Evolutionary conservation across 2,797 vertebrate species (phyloP), one percentile per base, ranked within the genome.

Genomic region (Nyctibius grandis): DNA sequence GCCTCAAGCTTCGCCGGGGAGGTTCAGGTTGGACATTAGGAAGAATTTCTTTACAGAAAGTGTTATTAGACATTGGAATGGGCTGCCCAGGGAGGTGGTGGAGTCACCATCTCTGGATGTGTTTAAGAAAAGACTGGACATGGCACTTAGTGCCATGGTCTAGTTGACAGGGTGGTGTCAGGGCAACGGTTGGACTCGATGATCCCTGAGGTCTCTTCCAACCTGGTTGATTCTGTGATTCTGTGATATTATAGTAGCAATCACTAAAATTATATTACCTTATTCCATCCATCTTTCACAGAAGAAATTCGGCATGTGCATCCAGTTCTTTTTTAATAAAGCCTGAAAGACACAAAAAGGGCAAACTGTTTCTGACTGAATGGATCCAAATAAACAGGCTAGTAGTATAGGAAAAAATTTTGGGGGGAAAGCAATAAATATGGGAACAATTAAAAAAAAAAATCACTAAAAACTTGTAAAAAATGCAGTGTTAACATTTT

Each of bases 321-420:
- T 47, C 51, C 77, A 72, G 60, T 56, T 83, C 42, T 69, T 88
- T 61, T 79, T 50, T 33, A 85, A 87, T 44, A n/a, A 88, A 94
- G 59, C 54, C 94, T 96, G 92, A 95, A 97, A 96, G 60, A 96
- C 36, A 96, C 5, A 93, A 88, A 70, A 96, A 89, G 36, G 17
- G 85, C 31, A 80, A 91, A 70, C 14, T 40, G 36, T 73, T 80
- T 90, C 40, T 73, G 17, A 83, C 38, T 69, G 65, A 95, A 64
- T 9, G 11, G 20, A 83, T 50, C 22, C 21, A 93, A 61, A 77
- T 19, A 83, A 89, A 75, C 17, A 56, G 16, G 22, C 4, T 36
- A 48, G 19, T 36, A 85, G 15, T 6, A 59, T 0, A 60, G 28
- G 17, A 44, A 14, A 36, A 69, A 23, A 13, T 22, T 11, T 4